Evolutionary conservation across 2,797 vertebrate species (phyloP), one percentile per base, ranked within the genome.

Genomic region (Delichon dasypus): DNA sequence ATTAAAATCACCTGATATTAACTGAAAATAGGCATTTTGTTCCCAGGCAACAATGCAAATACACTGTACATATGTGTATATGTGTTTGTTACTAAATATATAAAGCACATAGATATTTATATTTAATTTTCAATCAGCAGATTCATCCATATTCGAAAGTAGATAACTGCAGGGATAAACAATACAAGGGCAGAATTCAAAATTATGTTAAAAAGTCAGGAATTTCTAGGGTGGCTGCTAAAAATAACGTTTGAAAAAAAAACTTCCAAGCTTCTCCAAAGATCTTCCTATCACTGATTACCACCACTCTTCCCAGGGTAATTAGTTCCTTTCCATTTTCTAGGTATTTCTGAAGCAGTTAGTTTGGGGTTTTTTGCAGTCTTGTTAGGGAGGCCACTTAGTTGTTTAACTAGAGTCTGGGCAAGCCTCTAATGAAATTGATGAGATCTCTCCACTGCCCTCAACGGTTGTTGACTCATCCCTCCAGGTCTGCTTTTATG

Each of bases 111-210:
- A 67, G 88, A 91, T 96, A 95, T 94, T 93, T 95, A 83, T 93
- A 90, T 95, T 92, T 96, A 94, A 95, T 96, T 96, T 96, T 94
- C 91, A 95, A 91, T 94, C 89, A 88, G 70, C 42, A 88, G 61
- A 91, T 95, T 94, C 88, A 96, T 93, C 88, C 85, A 84, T 92
- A 94, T 94, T 94, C 4, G 60, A 91, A 93, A 95, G 64, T 50
- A 94, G 88, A 91, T 95, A 91, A 93, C 92, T 93, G 77, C 92
- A 96, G 92, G 85, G 85, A 88, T 97, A 96, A 96, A 96, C 80
- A 96, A 92, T 81, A 88, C 73, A 91, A 79, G 51, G 58, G 26
- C 30, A 82, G 80, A 96, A 95, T 91, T 86, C 67, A 94, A 93
- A 94, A 93, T 90, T 76, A 90, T 61, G 29, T 55, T 19, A 83